Conservation (phyloP, 1,140 invertebrate genomes). For the Helicoverpa armigera region DNA sequence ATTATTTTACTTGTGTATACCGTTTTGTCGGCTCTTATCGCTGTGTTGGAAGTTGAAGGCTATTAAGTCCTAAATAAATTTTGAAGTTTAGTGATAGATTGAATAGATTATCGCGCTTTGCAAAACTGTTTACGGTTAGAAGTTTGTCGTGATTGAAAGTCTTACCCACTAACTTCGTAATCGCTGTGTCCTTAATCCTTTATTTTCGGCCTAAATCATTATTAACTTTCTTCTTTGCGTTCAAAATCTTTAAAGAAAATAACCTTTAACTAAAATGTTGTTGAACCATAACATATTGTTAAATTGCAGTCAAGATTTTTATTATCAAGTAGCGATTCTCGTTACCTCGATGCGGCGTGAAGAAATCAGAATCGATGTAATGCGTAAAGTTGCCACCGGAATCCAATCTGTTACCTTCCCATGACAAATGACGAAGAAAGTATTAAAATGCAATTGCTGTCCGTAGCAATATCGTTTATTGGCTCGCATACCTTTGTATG, state of each 20-base stretch:
- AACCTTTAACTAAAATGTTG: neutral
- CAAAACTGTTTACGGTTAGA: too few relatives aligned
- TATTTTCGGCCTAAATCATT: neutral
- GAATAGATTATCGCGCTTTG: too few relatives aligned
- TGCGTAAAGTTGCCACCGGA: constrained; percentile 31
- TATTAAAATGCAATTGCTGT: neutral
- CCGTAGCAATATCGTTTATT: neutral
- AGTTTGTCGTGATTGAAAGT: too few relatives aligned
- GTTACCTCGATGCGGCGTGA: constrained; percentile 26
- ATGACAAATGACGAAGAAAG: constrained; percentile 13
- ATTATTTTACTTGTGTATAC: constrained; percentile 14
- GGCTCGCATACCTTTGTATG: neutral
- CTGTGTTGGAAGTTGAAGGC: too few relatives aligned
- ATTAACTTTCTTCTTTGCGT: too few relatives aligned
- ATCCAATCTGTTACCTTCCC: constrained; percentile 23
- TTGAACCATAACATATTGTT: constrained; percentile 10
- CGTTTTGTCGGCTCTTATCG: neutral
- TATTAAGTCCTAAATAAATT: too few relatives aligned
- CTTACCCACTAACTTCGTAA: neutral
- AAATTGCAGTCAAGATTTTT: constrained; percentile 30
- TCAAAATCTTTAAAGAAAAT: neutral
- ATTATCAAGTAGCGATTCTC: constrained; percentile 33
- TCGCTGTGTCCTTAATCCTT: neutral
- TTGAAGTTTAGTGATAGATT: too few relatives aligned
- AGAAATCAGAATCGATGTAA: constrained; percentile 13